A percentile compares a stretch with the other conserved stretches of the same genome.
phyloP scores from a whole-genome alignment of 2,888 invertebrate species.

The Lasioglossum vierecki region DNA sequence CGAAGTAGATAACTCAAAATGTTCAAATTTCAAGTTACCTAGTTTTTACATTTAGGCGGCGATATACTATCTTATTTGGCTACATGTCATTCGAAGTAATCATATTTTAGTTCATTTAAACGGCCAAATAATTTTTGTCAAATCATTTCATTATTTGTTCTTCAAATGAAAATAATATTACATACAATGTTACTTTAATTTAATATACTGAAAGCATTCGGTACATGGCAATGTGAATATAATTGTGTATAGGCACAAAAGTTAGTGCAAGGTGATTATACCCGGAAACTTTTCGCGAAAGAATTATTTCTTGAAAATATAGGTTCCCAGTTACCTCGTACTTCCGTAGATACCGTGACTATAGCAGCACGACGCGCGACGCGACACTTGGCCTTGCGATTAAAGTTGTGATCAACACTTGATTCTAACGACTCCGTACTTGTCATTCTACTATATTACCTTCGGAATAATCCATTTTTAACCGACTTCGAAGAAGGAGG shows the following conservation, averaged over 20 bases:
- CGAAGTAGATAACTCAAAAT: too few relatives aligned
- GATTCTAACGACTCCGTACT: neutral
- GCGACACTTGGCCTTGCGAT: conserved; percentile 24
- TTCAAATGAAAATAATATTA: too few relatives aligned
- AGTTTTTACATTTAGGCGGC: too few relatives aligned
- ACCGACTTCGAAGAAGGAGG: too few relatives aligned
- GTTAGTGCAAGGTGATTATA: conserved; percentile 14
- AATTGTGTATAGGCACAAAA: neutral
- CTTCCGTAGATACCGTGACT: conserved; percentile 27
- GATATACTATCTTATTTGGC: too few relatives aligned
- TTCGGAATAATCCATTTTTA: neutral
- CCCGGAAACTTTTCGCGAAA: neutral
- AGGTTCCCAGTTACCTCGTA: conserved; percentile 26
- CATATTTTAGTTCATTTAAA: too few relatives aligned
- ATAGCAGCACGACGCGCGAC: conserved; percentile 5
- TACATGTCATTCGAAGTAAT: too few relatives aligned
- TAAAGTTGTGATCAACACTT: neutral
- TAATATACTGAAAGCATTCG: neutral
- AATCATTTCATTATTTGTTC: too few relatives aligned
- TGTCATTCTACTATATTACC: neutral
- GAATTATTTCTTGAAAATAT: conserved; percentile 33
- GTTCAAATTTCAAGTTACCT: too few relatives aligned
- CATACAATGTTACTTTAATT: neutral
- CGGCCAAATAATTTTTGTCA: too few relatives aligned
- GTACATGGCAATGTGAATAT: neutral